Conservation (phyloP, 2,797 vertebrate genomes). For the Adelosebastes latens region DNA sequence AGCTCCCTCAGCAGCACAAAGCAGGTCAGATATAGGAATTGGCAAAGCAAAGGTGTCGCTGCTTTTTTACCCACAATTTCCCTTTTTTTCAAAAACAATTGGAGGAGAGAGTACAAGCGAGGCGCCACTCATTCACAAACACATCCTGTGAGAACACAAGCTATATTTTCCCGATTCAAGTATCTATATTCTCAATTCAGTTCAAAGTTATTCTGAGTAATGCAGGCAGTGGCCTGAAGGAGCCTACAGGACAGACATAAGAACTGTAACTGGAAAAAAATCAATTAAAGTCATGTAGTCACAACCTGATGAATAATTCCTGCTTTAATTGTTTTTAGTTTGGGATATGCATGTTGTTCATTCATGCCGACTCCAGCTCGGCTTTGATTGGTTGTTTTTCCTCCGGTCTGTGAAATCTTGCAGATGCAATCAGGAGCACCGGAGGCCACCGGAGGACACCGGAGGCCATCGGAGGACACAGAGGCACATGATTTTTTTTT, state of each 20-base stretch:
- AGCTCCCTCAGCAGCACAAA: constrained; percentile 61
- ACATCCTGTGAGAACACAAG: not conserved
- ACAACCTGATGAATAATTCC: not conserved
- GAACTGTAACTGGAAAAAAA: not conserved
- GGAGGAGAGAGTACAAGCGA: not conserved
- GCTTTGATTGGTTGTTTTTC: no score
- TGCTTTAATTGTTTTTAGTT: not conserved
- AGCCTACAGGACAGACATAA: not conserved
- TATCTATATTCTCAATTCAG: not conserved
- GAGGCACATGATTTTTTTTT: no score
- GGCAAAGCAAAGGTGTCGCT: constrained; percentile 34
- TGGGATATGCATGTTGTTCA: not conserved
- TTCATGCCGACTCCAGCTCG: not conserved
- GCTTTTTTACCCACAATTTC: constrained; percentile 1
- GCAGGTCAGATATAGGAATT: constrained; percentile 52
- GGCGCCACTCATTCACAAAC: not conserved
- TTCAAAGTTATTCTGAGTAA: constrained; percentile 6
- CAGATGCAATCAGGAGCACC: no score
- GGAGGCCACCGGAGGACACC: no score
- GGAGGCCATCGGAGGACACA: no score
- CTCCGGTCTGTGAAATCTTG: no score
- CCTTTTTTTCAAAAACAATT: constrained; percentile 19
- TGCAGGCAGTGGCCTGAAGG: not conserved
- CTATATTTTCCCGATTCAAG: not conserved
- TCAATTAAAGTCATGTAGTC: not conserved